These are phyloP conservation scores for Cephus pulcher DNA, from an alignment of 2,888 invertebrate species.

Conservation along the genomic window DNA sequence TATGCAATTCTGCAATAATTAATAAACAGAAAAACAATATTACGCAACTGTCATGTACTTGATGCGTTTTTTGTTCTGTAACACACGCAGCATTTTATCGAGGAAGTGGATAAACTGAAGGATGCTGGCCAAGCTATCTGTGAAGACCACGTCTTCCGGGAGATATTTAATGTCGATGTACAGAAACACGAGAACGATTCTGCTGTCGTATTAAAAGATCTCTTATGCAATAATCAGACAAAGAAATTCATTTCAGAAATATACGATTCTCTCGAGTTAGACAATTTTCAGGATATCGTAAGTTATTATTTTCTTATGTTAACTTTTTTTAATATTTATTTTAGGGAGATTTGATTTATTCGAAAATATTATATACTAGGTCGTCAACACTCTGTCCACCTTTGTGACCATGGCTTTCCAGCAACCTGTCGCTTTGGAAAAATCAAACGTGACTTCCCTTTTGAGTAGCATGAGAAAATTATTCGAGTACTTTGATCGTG, in stretches of 20 bases:
- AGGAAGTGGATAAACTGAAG: slow-evolving; percentile 16
- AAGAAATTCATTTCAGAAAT: slow-evolving; percentile 47
- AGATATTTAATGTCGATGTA: slow-evolving; percentile 37
- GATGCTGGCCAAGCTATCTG: slow-evolving; percentile 44
- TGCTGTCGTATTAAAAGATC: background rate
- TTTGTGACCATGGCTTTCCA: slow-evolving; percentile 44
- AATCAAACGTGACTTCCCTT: slow-evolving; percentile 50
- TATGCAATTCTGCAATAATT: background rate
- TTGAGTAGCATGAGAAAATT: slow-evolving; percentile 40
- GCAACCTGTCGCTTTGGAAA: slow-evolving; percentile 41
- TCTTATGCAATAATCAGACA: slow-evolving; percentile 47
- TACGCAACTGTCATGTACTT: background rate
- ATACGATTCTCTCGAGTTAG: slow-evolving; percentile 46
- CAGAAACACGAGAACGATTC: background rate
- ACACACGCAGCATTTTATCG: slow-evolving; percentile 39
- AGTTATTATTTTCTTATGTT: slow-evolving; percentile 18
- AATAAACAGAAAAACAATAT: background rate
- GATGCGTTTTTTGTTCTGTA: background rate
- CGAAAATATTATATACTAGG: slow-evolving; percentile 27
- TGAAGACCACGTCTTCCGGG: slow-evolving; percentile 37
- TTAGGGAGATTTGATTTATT: background rate
- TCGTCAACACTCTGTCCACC: slow-evolving; percentile 46
- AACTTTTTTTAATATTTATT: background rate
- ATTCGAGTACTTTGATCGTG: slow-evolving; percentile 34
- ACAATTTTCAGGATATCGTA: slow-evolving; percentile 46